Base-by-base conservation (phyloP, 2,888 invertebrate species). In the Melanostoma scalare region DNA sequence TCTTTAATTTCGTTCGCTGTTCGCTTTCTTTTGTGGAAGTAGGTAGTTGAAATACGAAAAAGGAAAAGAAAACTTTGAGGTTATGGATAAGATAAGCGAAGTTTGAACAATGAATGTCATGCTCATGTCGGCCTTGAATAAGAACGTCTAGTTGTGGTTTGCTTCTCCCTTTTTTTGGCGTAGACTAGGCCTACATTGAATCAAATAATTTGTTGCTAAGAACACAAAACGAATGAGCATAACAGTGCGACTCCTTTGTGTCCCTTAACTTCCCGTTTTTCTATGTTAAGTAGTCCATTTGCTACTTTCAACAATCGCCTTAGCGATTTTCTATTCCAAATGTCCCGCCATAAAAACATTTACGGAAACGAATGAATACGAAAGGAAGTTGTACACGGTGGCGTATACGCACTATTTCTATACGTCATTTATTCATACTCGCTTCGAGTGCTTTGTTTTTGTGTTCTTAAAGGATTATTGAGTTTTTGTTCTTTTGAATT, bases 261-360 rank as follows among this genome's bases (percentile, higher is more conserved):
- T 8, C 36, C 46, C 35, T 31, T 38, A 6, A 33, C 46, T 44
- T n/a, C n/a, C n/a, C n/a, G n/a, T n/a, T n/a, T n/a, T n/a, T n/a
- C n/a, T n/a, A n/a, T n/a, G 55, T 30, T 53, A 53, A 67, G 46
- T 56, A 46, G 36, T 63, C 60, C 69, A 72, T 67, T 65, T 65
- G n/a, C 72, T 58, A 78, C 78, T 78, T 78, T 67, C 72, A 72
- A 78, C 78, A 78, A 78, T 78, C 67, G 78, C 65, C 65, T 50
- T 20, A 52, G 38, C 65, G 71, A 63, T 63, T 71, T 77, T 56
- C 58, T 72, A 52, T 68, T 63, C 10, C 10, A 52, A 72, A 60
- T 72, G 65, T 72, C 65, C 50, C 72, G 72, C 65, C 71, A 42
- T 42, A 60, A 67, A 55, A 72, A 61, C 60, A 76, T 75, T 53